phyloP scores from a whole-genome alignment of 1,140 invertebrate genomes.

The Drosophila cardini region DNA sequence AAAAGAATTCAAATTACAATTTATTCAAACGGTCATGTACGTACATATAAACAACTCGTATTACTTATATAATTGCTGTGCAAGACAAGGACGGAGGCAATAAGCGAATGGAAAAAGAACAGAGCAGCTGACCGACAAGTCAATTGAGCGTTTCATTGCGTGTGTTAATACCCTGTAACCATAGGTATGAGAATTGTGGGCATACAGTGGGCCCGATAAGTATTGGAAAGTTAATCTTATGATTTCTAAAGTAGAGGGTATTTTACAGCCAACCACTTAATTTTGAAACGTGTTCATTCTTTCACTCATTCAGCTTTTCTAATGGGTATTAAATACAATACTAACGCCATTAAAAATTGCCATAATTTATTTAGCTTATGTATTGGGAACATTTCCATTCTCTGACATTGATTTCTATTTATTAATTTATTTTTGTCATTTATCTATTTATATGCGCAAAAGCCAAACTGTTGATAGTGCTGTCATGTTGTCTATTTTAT shows the following conservation, averaged over 20 bases:
- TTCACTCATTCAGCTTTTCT: conserved; percentile 18
- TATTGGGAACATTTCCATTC: conserved; percentile 50
- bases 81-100: conserved; percentile 50
- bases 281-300: neutral
- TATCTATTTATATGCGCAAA: conserved; percentile 12
- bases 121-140: conserved; percentile 44
- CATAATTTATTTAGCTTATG: conserved; percentile 3
- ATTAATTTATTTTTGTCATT: conserved; percentile 49
- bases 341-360: conserved; percentile 13
- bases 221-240: neutral
- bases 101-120: conserved; percentile 34
- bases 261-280: neutral
- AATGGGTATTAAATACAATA: conserved; percentile 33
- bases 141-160: conserved; percentile 40
- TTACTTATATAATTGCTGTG: conserved; percentile 48
- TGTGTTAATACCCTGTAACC: conserved; percentile 23
- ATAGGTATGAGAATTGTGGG: neutral
- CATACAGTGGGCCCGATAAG: neutral
- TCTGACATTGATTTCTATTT: conserved; percentile 59
- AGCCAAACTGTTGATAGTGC: conserved; percentile 17
- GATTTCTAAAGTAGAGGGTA: conserved; percentile 1
- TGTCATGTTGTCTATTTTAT: conserved; percentile 22
- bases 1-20: conserved; percentile 60
- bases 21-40: neutral
- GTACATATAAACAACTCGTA: conserved; percentile 28